Conservation (phyloP, 2,888 invertebrate species). For the Spisula subtruncata region DNA sequence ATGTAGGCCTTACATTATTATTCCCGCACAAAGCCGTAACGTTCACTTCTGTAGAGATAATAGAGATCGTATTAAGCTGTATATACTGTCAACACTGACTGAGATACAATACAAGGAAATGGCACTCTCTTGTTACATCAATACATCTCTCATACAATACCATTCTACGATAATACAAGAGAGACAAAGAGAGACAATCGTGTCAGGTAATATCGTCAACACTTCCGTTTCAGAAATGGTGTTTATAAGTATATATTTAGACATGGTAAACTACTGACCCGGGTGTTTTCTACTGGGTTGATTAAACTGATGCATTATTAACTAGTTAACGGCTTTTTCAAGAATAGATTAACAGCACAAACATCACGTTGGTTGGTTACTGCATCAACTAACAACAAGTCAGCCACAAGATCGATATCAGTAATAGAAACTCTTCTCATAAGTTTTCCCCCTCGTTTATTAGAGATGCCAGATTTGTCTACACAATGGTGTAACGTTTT, state of each 20-base stretch:
- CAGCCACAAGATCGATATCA: background rate
- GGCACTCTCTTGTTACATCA: background rate
- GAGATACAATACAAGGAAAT: background rate
- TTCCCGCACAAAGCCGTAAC: background rate
- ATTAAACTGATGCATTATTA: background rate
- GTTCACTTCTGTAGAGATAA: background rate
- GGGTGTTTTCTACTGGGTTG: background rate
- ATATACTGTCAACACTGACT: background rate
- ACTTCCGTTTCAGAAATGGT: background rate
- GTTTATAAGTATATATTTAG: too few relatives aligned
- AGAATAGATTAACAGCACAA: background rate
- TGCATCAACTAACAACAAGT: background rate
- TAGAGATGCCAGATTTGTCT: constrained; percentile 1
- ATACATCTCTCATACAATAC: background rate
- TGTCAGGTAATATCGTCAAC: background rate
- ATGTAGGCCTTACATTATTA: background rate
- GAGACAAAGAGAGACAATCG: background rate
- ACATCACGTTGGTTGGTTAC: background rate
- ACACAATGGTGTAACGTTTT: background rate
- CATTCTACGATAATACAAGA: background rate
- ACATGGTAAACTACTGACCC: background rate
- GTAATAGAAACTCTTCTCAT: background rate
- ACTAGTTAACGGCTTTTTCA: background rate
- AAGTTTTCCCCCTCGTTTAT: constrained; percentile 19
- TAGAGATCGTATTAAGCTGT: background rate